Base-by-base conservation (phyloP, 2,113 vertebrate species). In the Zootoca vivipara region DNA sequence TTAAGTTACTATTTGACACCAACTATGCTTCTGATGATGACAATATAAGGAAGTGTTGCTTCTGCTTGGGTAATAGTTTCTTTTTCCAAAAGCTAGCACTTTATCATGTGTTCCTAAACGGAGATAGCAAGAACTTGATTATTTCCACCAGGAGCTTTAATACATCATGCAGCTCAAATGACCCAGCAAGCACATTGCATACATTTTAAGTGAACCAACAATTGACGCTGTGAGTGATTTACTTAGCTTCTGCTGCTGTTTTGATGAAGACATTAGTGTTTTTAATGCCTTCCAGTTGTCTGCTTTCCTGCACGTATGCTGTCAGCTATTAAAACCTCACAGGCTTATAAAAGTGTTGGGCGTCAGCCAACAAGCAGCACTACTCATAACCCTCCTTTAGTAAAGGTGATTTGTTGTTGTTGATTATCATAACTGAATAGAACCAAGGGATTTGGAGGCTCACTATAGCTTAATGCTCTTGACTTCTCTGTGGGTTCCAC, bases 261-360 rank as follows among this genome's bases (percentile, higher is more conserved):
- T 79, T 86, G 73, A 87, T 90, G 89, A 83, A 83, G 67, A n/a
- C n/a, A 46, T 78, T 87, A 70, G 74, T 78, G 40, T 24, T 87
- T 82, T 46, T 90, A 38, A 88, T 83, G 81, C 67, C 15, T 83
- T 78, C 30, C 35, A 70, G 42, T 86, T 77, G 42, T 69, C n/a
- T 86, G 9, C 7, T 24, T 13, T 62, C 90, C 90, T 92, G 64
- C 58, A 40, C 81, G 86, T 90, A 91, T 87, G 24, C 24, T 72
- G 46, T 87, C 4, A 72, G 65, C 38, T 91, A n/a, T 3, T 72
- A 16, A 15, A 52, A 33, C 33, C 33, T 7, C n/a, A 35, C 30
- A 20, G 67, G 40, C 62, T 89, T 89, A 70, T 56, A 72, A 89
- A 92, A 72, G 18, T 82, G 65, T n/a, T 87, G 72, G 62, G 8